A percentile compares a stretch with the other conserved stretches of the same genome.
Conservation (phyloP, 2,888 invertebrate species). For the Morpho helenor region DNA sequence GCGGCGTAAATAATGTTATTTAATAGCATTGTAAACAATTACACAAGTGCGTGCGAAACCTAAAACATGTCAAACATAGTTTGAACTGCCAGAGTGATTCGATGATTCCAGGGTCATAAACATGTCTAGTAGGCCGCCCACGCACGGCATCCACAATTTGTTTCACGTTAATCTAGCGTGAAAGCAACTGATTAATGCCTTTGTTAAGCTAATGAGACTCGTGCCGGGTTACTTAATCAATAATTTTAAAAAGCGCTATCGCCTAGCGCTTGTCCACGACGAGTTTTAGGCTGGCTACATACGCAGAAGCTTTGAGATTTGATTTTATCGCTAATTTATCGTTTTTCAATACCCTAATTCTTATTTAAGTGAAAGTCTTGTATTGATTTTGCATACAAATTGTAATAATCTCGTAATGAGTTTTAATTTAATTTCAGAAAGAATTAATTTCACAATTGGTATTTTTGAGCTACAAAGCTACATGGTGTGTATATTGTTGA, state of each 20-base stretch:
- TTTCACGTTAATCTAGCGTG: constrained; percentile 63
- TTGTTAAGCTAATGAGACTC: constrained; percentile 63
- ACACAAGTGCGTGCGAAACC: neutral
- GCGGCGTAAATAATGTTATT: too few relatives aligned
- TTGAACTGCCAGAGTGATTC: constrained; percentile 34
- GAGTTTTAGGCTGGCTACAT: constrained; percentile 11
- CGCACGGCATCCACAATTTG: constrained; percentile 60
- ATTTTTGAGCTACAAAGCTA: too few relatives aligned
- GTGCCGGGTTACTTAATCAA: constrained; percentile 57
- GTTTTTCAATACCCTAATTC: too few relatives aligned
- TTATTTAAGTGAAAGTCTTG: too few relatives aligned
- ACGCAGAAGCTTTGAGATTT: neutral
- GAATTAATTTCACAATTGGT: too few relatives aligned
- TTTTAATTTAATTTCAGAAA: too few relatives aligned
- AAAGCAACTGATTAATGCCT: constrained; percentile 65
- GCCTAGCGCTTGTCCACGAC: constrained; percentile 13
- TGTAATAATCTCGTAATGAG: too few relatives aligned
- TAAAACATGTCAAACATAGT: constrained; percentile 50
- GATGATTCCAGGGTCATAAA: constrained; percentile 47
- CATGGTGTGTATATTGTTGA: too few relatives aligned
- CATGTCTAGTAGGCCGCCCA: constrained; percentile 51
- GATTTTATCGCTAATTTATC: too few relatives aligned
- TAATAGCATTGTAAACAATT: too few relatives aligned
- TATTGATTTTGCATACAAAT: too few relatives aligned
- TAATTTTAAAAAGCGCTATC: constrained; percentile 37